Conservation (phyloP, 2,888 invertebrate genomes). For the Imbricaverruca yamaguchii region DNA sequence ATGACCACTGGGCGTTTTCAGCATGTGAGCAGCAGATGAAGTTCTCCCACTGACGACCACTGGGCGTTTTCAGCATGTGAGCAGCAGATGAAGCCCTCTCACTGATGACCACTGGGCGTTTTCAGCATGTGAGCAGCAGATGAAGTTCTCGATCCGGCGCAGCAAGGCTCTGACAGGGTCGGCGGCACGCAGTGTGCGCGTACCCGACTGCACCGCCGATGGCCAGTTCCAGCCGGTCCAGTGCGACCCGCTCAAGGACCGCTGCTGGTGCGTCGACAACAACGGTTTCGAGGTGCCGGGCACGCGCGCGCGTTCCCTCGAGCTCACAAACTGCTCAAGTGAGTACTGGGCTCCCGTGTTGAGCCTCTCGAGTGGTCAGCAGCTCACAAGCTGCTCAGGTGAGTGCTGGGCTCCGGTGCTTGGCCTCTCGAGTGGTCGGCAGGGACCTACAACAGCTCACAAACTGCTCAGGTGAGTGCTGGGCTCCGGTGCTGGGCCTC, state of each 20-base stretch:
- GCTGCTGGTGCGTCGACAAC: slow-evolving; percentile 47
- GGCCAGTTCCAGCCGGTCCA: slow-evolving; percentile 40
- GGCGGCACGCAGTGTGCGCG: slow-evolving; percentile 38
- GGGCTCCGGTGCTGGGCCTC: too few species aligned
- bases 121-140: slow-evolving; percentile 58
- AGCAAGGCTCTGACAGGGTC: slow-evolving; percentile 51
- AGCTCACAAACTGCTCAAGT: slow-evolving; percentile 60
- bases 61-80: slow-evolving; percentile 52
- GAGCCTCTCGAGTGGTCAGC: too few species aligned
- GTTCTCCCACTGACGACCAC: slow-evolving; percentile 43
- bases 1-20: slow-evolving; percentile 48
- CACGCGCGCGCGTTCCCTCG: slow-evolving; percentile 37
- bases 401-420: too few species aligned
- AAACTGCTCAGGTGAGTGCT: too few species aligned
- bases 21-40: slow-evolving; percentile 60
- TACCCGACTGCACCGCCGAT: slow-evolving; percentile 37
- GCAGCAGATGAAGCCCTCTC: slow-evolving; percentile 54
- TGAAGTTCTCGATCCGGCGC: slow-evolving; percentile 54
- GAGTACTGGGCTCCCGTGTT: slow-evolving; percentile 32
- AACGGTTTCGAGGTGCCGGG: slow-evolving; percentile 45
- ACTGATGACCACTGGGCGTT: background rate
- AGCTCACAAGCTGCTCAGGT: too few species aligned
- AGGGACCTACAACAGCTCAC: too few species aligned
- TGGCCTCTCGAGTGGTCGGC: too few species aligned
- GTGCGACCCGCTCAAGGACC: slow-evolving; percentile 35